Evolutionary conservation across 2,113 vertebrate genomes (phyloP).

Genomic region (Ammodytes dubius): DNA sequence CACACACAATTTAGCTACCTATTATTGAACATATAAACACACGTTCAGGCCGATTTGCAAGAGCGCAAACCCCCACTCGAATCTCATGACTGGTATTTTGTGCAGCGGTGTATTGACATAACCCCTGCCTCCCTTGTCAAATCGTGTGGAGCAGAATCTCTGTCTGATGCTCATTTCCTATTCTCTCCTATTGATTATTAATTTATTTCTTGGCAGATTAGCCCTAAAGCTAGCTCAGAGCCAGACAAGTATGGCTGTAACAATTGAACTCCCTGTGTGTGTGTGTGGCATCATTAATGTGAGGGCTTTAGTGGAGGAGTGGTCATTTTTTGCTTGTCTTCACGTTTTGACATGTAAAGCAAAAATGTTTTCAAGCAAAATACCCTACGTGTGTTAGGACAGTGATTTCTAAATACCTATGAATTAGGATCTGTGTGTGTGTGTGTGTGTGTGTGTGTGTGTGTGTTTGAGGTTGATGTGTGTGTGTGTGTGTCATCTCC

Average conservation of each 20-base stretch:
- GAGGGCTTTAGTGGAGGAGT: neutral
- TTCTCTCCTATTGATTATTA: constrained; percentile 73
- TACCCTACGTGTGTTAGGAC: neutral
- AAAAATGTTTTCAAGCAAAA: constrained; percentile 1
- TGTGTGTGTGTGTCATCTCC: constrained; percentile 34
- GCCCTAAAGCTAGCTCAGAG: constrained; percentile 39
- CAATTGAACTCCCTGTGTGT: neutral
- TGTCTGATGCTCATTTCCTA: constrained; percentile 66
- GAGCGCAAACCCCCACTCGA: neutral
- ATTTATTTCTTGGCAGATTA: constrained; percentile 60
- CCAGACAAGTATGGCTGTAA: constrained; percentile 22
- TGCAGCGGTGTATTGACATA: constrained; percentile 53
- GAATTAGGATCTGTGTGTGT: constrained; percentile 1
- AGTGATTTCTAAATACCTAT: neutral
- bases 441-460: constrained; percentile 28
- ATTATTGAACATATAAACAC: neutral
- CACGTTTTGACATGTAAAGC: neutral
- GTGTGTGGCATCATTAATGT: neutral
- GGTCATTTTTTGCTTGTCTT: neutral
- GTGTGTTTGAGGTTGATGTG: constrained; percentile 18
- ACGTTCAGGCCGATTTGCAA: neutral
- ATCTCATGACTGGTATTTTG: constrained; percentile 36
- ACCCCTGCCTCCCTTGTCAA: constrained; percentile 60
- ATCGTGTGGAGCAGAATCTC: constrained; percentile 52
- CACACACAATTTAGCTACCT: neutral